Percentiles rank a stretch among this genome's conserved stretches.
phyloP scores from a whole-genome alignment of 1,140 invertebrate species.

The Halotydeus destructor region DNA sequence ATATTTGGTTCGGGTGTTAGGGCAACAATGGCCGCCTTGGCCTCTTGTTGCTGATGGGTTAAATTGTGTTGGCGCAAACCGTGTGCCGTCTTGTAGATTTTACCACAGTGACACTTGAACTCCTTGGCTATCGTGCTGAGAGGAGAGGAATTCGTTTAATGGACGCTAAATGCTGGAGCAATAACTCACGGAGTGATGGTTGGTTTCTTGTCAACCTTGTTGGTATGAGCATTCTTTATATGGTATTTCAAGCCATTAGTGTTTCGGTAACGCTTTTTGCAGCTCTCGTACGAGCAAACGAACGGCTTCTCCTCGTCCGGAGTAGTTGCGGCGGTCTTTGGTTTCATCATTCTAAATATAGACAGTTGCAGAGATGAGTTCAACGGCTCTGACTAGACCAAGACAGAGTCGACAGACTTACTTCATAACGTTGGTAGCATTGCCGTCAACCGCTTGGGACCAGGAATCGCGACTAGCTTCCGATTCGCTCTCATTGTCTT shows the following conservation, averaged over 20 bases:
- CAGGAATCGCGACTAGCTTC: conserved; percentile 13
- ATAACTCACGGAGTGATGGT: conserved; percentile 3
- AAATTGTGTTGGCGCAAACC: conserved; percentile 42
- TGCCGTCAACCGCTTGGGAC: neutral
- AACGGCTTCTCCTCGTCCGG: conserved; percentile 42
- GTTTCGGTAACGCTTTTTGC: conserved; percentile 64
- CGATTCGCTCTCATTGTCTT: conserved; percentile 12
- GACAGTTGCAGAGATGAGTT: neutral
- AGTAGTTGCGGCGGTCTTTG: conserved; percentile 1
- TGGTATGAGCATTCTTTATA: conserved; percentile 51
- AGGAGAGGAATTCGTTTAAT: conserved; percentile 6
- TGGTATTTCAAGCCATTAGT: conserved; percentile 72
- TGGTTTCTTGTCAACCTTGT: conserved; percentile 52
- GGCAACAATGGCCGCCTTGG: no score
- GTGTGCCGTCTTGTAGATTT: conserved; percentile 53
- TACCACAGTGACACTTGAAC: conserved; percentile 56
- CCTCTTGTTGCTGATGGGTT: no score
- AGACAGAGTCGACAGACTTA: conserved; percentile 3
- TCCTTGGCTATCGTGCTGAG: conserved; percentile 38
- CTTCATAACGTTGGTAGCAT: conserved; percentile 2
- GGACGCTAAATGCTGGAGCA: neutral
- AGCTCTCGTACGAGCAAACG: conserved; percentile 56
- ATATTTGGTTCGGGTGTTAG: no score
- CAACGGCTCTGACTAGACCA: neutral
- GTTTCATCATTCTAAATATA: neutral